Evolutionary conservation across 2,888 invertebrate genomes (phyloP).

Genomic region (Zonitis immaculata): DNA sequence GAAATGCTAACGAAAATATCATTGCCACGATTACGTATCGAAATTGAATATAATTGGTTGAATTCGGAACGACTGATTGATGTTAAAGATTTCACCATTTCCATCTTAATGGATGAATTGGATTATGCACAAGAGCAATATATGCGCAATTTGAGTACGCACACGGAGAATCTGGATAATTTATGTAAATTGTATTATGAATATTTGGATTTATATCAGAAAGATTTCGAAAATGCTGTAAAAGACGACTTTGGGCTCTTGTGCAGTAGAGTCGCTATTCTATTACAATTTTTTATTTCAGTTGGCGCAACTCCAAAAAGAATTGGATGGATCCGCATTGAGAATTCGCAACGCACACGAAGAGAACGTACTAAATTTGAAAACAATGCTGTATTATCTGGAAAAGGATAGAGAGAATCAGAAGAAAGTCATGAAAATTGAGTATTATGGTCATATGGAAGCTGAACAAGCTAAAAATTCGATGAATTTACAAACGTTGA

Average conservation of each 20-base stretch:
- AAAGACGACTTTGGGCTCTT: too few species aligned
- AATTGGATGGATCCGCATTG: too few species aligned
- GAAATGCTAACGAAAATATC: slow-evolving; percentile 44
- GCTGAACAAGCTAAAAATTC: slow-evolving; percentile 37
- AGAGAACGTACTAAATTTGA: slow-evolving; percentile 50
- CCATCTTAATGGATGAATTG: slow-evolving; percentile 46
- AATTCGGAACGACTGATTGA: slow-evolving; percentile 50
- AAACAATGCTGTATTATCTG: slow-evolving; percentile 50
- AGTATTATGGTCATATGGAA: slow-evolving; percentile 40
- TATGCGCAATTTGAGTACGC: slow-evolving; percentile 41
- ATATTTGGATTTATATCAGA: not conserved
- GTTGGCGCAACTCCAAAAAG: not conserved
- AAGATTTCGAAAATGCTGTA: not conserved
- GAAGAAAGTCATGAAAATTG: slow-evolving; percentile 37
- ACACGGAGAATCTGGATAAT: slow-evolving; percentile 44
- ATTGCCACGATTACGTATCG: slow-evolving; percentile 44
- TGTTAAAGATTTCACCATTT: slow-evolving; percentile 48
- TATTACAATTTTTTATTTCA: not conserved
- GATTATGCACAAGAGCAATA: slow-evolving; percentile 46
- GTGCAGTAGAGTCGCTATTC: too few species aligned
- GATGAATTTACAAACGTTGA: slow-evolving; percentile 32
- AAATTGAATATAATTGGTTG: slow-evolving; percentile 47
- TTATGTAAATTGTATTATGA: not conserved
- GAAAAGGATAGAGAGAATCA: slow-evolving; percentile 47
- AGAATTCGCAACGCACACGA: slow-evolving; percentile 28